Conservation (phyloP, 2,797 vertebrate genomes). For the Lacerta agilis region DNA sequence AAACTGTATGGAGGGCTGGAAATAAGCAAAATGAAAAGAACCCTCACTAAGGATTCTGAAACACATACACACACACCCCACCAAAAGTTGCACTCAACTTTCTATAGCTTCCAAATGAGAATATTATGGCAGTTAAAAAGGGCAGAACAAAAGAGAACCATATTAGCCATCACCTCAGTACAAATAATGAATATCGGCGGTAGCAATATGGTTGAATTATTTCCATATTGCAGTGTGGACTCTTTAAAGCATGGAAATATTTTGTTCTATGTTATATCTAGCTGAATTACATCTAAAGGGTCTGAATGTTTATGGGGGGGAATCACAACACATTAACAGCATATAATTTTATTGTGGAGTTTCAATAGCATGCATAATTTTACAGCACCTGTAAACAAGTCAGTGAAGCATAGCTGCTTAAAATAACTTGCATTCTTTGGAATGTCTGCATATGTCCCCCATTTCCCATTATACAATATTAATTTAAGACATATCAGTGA, state of each 20-base stretch:
- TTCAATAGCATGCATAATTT: slow-evolving; percentile 27
- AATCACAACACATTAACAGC: neutral
- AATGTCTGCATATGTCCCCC: slow-evolving; percentile 79
- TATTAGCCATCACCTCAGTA: neutral
- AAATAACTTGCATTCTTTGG: slow-evolving; percentile 67
- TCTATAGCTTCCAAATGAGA: neutral
- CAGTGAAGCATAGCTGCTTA: slow-evolving; percentile 8
- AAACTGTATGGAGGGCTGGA: neutral
- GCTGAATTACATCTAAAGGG: neutral
- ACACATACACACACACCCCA: neutral
- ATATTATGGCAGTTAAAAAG: neutral
- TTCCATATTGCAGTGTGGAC: neutral
- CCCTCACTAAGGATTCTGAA: neutral
- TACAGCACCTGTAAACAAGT: slow-evolving; percentile 17
- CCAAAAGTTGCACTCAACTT: neutral
- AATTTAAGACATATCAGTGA: slow-evolving; percentile 47
- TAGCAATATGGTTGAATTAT: neutral
- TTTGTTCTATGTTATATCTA: neutral
- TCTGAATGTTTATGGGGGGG: neutral
- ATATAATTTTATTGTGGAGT: slow-evolving; percentile 29
- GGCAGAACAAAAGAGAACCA: neutral
- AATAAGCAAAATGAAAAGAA: neutral
- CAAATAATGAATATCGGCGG: neutral
- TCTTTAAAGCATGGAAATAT: neutral
- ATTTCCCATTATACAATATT: slow-evolving; percentile 57